Evolutionary conservation across 2,888 invertebrate genomes (phyloP).

Genomic region (Torymus auratus): DNA sequence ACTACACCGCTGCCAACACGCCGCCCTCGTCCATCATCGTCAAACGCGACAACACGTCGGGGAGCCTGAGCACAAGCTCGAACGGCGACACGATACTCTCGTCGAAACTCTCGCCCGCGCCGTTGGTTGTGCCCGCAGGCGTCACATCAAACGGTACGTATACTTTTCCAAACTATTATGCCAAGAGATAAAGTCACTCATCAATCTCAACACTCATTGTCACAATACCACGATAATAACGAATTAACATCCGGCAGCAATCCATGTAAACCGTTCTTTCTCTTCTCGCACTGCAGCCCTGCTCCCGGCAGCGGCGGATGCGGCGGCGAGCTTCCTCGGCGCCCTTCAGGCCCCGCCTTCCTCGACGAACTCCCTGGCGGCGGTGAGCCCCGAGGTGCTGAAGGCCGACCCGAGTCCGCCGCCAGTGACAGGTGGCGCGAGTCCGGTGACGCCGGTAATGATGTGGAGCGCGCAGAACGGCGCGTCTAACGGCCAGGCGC

Average conservation of each 20-base stretch:
- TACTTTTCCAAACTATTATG: no score
- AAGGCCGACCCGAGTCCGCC: constrained; percentile 73
- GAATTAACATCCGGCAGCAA: no score
- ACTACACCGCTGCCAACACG: constrained; percentile 81
- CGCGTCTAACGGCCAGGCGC: constrained; percentile 58
- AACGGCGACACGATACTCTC: constrained; percentile 16
- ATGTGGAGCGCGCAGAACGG: constrained; percentile 67
- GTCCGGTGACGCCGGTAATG: constrained; percentile 72
- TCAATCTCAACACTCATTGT: no score
- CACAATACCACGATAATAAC: no score
- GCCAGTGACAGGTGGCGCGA: constrained; percentile 62
- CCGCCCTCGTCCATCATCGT: constrained; percentile 70
- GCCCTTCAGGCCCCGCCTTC: constrained; percentile 57
- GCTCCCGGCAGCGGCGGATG: constrained; percentile 65
- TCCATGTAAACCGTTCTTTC: no score
- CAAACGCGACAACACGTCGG: constrained; percentile 65
- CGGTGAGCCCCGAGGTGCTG: constrained; percentile 64
- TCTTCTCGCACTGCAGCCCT: constrained; percentile 62
- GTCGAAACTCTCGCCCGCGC: constrained; percentile 27
- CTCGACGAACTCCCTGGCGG: constrained; percentile 57
- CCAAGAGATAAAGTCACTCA: no score
- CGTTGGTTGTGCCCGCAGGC: constrained; percentile 49
- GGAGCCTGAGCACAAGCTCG: not conserved
- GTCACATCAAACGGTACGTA: constrained; percentile 66
- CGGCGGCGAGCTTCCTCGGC: constrained; percentile 63